Conservation (phyloP, 2,888 invertebrate species). For the Drosophila subsilvestris region DNA sequence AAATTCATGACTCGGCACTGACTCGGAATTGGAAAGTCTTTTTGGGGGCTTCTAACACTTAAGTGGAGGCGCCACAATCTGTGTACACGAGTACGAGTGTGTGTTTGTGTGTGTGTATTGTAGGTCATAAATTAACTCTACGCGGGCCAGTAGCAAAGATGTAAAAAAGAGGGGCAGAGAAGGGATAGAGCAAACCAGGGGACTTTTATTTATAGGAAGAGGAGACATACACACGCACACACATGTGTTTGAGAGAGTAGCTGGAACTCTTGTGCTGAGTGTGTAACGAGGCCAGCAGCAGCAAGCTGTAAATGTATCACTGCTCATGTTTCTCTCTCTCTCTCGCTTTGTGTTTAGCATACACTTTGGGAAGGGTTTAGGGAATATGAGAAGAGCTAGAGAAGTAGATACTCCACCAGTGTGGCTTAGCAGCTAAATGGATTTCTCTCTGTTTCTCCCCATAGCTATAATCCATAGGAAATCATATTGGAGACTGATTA, state of each 20-base stretch:
- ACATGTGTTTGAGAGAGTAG: not conserved
- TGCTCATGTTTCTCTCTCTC: conserved; percentile 1
- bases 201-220: conserved; percentile 58
- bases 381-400: not conserved
- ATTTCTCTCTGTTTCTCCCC: not conserved
- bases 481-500: too few relatives aligned
- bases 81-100: conserved; percentile 6
- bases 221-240: not conserved
- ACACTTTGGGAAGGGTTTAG: not conserved
- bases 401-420: too few relatives aligned
- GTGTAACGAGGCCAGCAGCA: conserved; percentile 53
- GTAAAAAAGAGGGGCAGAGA: not conserved
- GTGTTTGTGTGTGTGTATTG: conserved; percentile 24
- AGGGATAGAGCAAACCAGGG: conserved; percentile 25
- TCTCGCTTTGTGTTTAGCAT: conserved; percentile 22
- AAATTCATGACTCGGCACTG: conserved; percentile 66
- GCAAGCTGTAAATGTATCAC: conserved; percentile 65
- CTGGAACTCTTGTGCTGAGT: conserved; percentile 21
- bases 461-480: too few relatives aligned
- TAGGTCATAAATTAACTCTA: conserved; percentile 67
- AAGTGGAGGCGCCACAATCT: conserved; percentile 44
- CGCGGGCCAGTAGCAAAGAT: conserved; percentile 36
- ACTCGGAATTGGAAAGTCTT: conserved; percentile 32
- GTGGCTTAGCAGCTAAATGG: too few relatives aligned
- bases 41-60: conserved; percentile 53